phyloP scores from a whole-genome alignment of 2,797 vertebrate species.

The Amphiprion clarkii region DNA sequence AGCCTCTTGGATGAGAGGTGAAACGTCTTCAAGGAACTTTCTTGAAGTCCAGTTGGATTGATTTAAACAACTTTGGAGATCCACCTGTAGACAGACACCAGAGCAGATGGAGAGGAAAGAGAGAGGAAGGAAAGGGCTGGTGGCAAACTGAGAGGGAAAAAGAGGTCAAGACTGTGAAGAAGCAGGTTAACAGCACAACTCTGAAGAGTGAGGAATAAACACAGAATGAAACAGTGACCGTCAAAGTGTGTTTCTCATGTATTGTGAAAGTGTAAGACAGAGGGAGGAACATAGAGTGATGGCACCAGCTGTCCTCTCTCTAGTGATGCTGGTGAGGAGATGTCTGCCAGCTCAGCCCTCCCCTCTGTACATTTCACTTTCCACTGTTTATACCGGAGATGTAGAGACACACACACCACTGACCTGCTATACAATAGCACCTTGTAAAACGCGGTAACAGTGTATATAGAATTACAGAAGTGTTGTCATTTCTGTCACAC shows the following conservation, averaged over 20 bases:
- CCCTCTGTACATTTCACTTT: slow-evolving; percentile 56
- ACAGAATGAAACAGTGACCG: not conserved
- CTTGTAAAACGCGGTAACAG: slow-evolving; percentile 39
- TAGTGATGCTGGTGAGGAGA: not conserved
- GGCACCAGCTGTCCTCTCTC: slow-evolving; percentile 57
- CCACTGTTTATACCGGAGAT: slow-evolving; percentile 66
- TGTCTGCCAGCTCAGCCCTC: slow-evolving; percentile 28
- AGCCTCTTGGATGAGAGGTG: too few species aligned
- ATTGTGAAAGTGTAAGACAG: slow-evolving; percentile 32
- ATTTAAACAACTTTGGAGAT: too few species aligned
- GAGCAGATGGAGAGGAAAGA: not conserved
- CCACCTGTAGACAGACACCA: slow-evolving; percentile 51
- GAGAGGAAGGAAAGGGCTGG: not conserved
- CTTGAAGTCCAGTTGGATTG: too few species aligned
- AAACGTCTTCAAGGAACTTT: too few species aligned
- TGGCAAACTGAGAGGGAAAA: not conserved
- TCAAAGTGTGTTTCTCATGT: slow-evolving; percentile 34
- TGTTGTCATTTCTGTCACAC: slow-evolving; percentile 33
- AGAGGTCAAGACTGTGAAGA: not conserved
- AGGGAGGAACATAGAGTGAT: not conserved
- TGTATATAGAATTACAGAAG: slow-evolving; percentile 30
- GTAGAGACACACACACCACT: slow-evolving; percentile 11
- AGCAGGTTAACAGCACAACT: slow-evolving; percentile 9
- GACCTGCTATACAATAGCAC: slow-evolving; percentile 15
- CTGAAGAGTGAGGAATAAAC: slow-evolving; percentile 6